Evolutionary conservation across 2,888 invertebrate genomes (phyloP), one percentile per base, ranked within the genome.

Genomic region (Allophyes oxyacanthae): DNA sequence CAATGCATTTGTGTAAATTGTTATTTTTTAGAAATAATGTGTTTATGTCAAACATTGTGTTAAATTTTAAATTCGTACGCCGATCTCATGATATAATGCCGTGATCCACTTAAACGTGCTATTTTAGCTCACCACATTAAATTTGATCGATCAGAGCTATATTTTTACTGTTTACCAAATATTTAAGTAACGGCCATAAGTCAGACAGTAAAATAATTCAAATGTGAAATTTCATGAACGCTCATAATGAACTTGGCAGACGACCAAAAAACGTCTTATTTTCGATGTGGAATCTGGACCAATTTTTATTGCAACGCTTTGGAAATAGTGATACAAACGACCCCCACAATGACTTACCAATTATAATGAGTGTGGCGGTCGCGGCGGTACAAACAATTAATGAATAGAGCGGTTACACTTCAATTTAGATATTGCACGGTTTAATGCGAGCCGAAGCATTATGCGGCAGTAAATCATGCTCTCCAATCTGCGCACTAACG

Each of bases 151-250:
- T 92, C 91, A 88, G 88, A 85, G 84, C 90, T 88, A 92, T 93
- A 93, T 94, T 94, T 93, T 93, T 93, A 90, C 91, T 92, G 92
- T 93, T 93, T 93, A 94, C 94, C 92, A 92, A 93, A 93, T 93
- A 93, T 93, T 93, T 92, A 93, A 93, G 94, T 93, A 94, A 93
- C 92, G 86, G 90, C 91, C 88, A 93, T 94, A 94, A 93, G 90
- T 94, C 94, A 92, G 93, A 89, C 92, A 92, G 92, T 94, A 94
- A 94, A 94, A 94, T 94, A 94, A 94, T 94, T 94, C 93, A 93
- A 94, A 94, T 94, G 94, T 92, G 92, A 94, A 94, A 93, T 92
- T 94, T 94, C 94, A 94, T 92, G 93, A 94, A 93, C 94, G 90
- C 90, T 93, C 92, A 94, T 94, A 94, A 94, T 94, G 94, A 94